These are phyloP conservation scores for Argyresthia goedartella DNA, from an alignment of 2,888 invertebrate species.

Conservation along the genomic window DNA sequence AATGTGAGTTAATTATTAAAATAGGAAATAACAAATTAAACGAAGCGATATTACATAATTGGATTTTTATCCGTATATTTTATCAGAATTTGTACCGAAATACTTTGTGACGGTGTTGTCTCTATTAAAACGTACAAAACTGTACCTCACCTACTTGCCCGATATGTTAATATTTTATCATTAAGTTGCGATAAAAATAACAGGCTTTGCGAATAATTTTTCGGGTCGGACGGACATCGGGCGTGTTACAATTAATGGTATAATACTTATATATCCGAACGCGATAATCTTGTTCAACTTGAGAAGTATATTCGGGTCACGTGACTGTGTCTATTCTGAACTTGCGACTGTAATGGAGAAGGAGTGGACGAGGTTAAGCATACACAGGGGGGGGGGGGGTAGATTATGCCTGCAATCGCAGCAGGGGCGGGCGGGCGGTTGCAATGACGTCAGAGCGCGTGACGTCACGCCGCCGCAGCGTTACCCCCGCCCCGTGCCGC, in stretches of 20 bases:
- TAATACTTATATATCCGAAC: too few relatives aligned
- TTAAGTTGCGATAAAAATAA: not conserved
- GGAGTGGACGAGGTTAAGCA: not conserved
- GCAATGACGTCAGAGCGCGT: slow-evolving; percentile 36
- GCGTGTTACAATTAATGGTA: too few relatives aligned
- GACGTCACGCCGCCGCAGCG: slow-evolving; percentile 19
- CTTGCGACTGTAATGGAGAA: not conserved
- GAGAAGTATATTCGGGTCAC: not conserved
- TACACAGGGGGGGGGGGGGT: not conserved
- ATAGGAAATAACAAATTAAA: too few relatives aligned
- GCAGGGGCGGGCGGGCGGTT: slow-evolving; percentile 26
- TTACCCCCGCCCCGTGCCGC: slow-evolving; percentile 8
- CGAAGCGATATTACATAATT: too few relatives aligned
- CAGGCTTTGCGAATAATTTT: not conserved
- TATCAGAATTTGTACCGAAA: too few relatives aligned
- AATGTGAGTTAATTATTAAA: too few relatives aligned
- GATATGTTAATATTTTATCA: too few relatives aligned
- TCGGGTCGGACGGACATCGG: not conserved
- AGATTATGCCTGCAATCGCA: slow-evolving; percentile 9
- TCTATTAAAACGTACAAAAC: too few relatives aligned
- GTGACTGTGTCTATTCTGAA: not conserved
- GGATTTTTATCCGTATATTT: too few relatives aligned
- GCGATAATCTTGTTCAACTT: too few relatives aligned
- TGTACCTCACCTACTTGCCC: too few relatives aligned
- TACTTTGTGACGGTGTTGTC: too few relatives aligned